Conservation (phyloP, 2,888 invertebrate species). For the Antheraea assamensis region DNA sequence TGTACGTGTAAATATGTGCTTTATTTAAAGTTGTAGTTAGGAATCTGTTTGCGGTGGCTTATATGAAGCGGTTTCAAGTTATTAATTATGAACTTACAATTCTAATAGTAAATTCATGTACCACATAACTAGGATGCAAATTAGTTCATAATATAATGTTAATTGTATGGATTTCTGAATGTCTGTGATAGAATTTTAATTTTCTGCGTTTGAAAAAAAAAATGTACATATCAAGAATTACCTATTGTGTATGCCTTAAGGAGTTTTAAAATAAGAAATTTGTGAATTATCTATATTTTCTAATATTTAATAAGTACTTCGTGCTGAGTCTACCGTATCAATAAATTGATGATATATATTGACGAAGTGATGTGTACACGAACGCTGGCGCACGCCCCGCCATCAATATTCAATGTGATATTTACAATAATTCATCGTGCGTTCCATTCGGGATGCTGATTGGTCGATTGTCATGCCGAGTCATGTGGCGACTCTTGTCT, state of each 20-base stretch:
- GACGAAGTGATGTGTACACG: conserved; percentile 13
- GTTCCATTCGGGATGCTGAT: conserved; percentile 39
- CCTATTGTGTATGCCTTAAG: no score
- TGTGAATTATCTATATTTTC: neutral
- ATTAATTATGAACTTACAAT: neutral
- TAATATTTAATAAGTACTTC: neutral
- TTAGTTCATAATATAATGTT: no score
- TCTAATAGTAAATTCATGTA: neutral
- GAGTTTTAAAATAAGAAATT: neutral
- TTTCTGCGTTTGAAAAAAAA: no score
- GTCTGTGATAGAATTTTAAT: no score
- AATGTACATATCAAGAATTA: no score
- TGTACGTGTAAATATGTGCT: no score
- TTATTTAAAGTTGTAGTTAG: no score
- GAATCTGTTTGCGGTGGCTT: no score
- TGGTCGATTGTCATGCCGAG: conserved; percentile 48
- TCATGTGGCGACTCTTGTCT: conserved; percentile 41
- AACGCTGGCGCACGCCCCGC: neutral
- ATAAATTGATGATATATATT: conserved; percentile 14
- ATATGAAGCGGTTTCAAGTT: neutral
- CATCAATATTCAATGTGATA: conserved; percentile 17
- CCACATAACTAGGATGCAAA: no score
- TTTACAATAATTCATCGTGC: conserved; percentile 29
- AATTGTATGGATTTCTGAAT: no score
- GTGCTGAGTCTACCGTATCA: neutral